Percentiles rank a stretch among this genome's conserved stretches.
Evolutionary conservation across 2,113 vertebrate genomes (phyloP).

Genomic region (Emydocephalus ijimae): DNA sequence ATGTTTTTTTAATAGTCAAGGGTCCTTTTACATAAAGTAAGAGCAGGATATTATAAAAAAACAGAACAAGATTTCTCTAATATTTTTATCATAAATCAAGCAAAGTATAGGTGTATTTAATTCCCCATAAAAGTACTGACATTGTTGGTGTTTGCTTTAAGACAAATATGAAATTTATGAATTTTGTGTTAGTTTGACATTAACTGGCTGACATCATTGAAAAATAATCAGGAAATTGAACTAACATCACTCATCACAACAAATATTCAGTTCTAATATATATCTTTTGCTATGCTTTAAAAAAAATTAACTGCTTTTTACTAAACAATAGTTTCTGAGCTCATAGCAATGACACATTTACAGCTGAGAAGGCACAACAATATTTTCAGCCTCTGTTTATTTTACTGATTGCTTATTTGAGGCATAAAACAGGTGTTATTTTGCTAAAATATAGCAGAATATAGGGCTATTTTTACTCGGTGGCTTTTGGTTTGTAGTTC

Average conservation of each 20-base stretch:
- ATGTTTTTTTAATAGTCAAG: background rate
- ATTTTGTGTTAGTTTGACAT: background rate
- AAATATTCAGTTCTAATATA: background rate
- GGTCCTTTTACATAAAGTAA: background rate
- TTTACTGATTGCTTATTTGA: background rate
- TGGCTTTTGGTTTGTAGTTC: background rate
- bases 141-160: background rate
- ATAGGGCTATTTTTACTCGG: background rate
- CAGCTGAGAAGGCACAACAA: background rate
- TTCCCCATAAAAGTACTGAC: background rate
- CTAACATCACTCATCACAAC: background rate
- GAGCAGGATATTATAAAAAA: background rate
- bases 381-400: background rate
- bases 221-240: background rate
- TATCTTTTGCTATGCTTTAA: background rate
- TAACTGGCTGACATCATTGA: background rate
- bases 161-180: background rate
- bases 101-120: background rate
- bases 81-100: background rate
- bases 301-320: background rate
- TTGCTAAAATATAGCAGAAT: background rate
- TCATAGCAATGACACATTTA: background rate
- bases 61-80: background rate
- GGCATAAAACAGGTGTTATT: background rate
- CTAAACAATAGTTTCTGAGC: background rate